A percentile compares a stretch with the other conserved stretches of the same genome.
Evolutionary conservation across 2,113 vertebrate genomes (phyloP).

Genomic region (Nematolebias whitei): DNA sequence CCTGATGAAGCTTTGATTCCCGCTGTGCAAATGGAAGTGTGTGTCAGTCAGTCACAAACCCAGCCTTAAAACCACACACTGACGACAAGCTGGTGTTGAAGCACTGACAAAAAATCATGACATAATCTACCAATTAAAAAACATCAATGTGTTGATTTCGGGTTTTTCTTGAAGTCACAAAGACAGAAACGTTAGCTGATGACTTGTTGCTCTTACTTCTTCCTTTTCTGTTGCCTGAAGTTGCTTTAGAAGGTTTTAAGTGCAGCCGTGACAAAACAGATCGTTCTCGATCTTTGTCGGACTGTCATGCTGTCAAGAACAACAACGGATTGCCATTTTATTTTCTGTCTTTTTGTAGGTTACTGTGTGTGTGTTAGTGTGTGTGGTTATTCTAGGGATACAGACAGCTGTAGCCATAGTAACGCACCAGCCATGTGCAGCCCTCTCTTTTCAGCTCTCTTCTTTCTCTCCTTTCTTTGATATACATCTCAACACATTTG

Average conservation of each 20-base stretch:
- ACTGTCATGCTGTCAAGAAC: constrained; percentile 20
- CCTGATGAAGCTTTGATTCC: constrained; percentile 31
- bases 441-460: constrained; percentile 63
- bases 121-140: neutral
- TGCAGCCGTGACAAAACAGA: constrained; percentile 6
- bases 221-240: no score
- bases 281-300: constrained; percentile 19
- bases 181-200: neutral
- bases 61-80: constrained; percentile 26
- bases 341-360: constrained; percentile 38
- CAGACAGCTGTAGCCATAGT: constrained; percentile 75
- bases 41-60: constrained; percentile 52
- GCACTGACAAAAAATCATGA: neutral
- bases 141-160: neutral
- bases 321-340: constrained; percentile 44
- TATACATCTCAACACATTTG: constrained; percentile 6
- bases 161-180: neutral
- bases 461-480: constrained; percentile 50
- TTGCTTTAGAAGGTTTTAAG: neutral
- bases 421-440: constrained; percentile 63
- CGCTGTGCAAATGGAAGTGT: constrained; percentile 48
- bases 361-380: constrained; percentile 39
- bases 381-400: constrained; percentile 73
- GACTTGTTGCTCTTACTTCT: constrained; percentile 41
- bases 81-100: constrained; percentile 21